Evolutionary conservation across 2,797 vertebrate genomes (phyloP).

Genomic region (Harpagifer antarcticus): DNA sequence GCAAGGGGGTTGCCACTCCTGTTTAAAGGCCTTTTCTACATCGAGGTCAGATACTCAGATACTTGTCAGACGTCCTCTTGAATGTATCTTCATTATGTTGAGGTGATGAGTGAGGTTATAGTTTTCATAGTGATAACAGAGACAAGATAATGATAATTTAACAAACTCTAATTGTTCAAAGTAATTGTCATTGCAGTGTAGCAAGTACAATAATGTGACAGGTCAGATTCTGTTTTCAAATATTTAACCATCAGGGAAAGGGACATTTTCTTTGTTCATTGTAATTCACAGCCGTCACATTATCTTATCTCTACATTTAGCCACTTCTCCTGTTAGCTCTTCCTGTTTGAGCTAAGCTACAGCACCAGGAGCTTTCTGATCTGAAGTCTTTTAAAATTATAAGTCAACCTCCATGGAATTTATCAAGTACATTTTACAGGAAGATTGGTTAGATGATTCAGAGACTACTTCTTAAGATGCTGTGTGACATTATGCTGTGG

Average conservation of each 20-base stretch:
- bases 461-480: not conserved
- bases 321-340: too few species aligned
- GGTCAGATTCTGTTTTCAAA: constrained; percentile 15
- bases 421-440: not conserved
- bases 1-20: constrained; percentile 23
- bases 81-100: constrained; percentile 7
- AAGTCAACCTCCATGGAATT: not conserved
- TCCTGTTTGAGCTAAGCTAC: not conserved
- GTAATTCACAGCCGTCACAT: constrained; percentile 29
- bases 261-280: constrained; percentile 26
- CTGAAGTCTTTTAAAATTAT: not conserved
- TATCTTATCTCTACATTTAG: not conserved
- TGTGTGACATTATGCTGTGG: not conserved
- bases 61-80: constrained; percentile 16
- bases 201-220: constrained; percentile 28
- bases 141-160: not conserved
- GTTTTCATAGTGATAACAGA: not conserved
- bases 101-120: not conserved
- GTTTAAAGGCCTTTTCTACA: constrained; percentile 44
- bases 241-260: constrained; percentile 18
- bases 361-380: not conserved
- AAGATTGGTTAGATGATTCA: not conserved
- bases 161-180: constrained; percentile 10
- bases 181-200: constrained; percentile 16
- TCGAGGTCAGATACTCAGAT: constrained; percentile 53